A percentile compares a stretch with the other conserved stretches of the same genome.
Evolutionary conservation across 2,888 invertebrate species (phyloP).

Genomic region (Drosophila kambysellisi): DNA sequence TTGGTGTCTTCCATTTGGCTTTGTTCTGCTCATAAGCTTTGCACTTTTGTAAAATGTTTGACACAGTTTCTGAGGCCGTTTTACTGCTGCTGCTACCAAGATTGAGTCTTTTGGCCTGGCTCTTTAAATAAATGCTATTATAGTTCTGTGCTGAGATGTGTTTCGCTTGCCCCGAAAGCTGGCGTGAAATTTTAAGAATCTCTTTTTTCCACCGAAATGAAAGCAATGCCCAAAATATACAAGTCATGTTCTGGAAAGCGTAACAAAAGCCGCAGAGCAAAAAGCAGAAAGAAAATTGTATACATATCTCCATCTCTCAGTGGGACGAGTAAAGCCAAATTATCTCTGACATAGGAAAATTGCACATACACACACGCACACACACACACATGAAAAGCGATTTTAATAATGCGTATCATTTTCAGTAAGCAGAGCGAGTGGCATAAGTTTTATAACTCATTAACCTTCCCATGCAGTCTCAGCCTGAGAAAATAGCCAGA

Average conservation of each 20-base stretch:
- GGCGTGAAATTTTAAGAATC: conserved; percentile 55
- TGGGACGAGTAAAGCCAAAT: conserved; percentile 44
- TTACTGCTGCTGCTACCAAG: conserved; percentile 34
- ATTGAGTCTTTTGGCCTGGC: conserved; percentile 61
- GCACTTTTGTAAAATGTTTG: conserved; percentile 76
- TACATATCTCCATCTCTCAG: conserved; percentile 24
- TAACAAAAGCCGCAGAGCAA: conserved; percentile 60
- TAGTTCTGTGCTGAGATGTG: conserved; percentile 56
- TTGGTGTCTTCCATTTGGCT: conserved; percentile 71
- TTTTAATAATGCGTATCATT: conserved; percentile 75
- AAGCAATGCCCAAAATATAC: conserved; percentile 65
- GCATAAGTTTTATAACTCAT: conserved; percentile 75
- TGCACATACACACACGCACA: conserved; percentile 31
- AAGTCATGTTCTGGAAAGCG: conserved; percentile 78
- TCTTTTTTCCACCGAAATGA: conserved; percentile 43
- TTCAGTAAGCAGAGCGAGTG: conserved; percentile 58
- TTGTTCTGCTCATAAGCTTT: conserved; percentile 72
- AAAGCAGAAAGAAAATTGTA: conserved; percentile 54
- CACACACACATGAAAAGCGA: conserved; percentile 37
- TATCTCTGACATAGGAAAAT: conserved; percentile 60
- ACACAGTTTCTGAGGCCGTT: conserved; percentile 71
- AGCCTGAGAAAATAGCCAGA: conserved; percentile 14
- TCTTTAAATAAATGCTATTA: conserved; percentile 74
- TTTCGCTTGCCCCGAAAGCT: conserved; percentile 52
- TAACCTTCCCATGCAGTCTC: conserved; percentile 58